Conservation (phyloP, 2,888 invertebrate species). For the Melanotus villosus region DNA sequence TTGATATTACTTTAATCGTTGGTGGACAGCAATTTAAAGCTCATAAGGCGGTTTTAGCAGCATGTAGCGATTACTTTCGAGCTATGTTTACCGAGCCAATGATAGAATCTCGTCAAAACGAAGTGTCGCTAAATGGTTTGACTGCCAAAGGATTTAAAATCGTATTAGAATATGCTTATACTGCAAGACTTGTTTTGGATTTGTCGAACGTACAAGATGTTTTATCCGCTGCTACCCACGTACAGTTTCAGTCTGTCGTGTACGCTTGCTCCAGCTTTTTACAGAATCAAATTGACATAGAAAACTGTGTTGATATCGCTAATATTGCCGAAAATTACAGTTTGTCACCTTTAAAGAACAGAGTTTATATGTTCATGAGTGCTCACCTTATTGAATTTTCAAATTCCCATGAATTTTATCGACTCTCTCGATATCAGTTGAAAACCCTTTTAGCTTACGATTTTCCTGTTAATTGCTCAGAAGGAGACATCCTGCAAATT, state of each 20-base stretch:
- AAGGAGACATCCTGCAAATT: constrained; percentile 73
- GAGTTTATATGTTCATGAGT: constrained; percentile 78
- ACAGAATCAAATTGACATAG: constrained; percentile 76
- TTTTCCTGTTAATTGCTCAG: constrained; percentile 79
- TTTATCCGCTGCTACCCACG: constrained; percentile 78
- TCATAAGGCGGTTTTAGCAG: constrained; percentile 79
- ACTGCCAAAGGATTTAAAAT: constrained; percentile 76
- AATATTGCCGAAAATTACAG: constrained; percentile 80
- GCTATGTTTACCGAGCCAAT: constrained; percentile 84
- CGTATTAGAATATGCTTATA: constrained; percentile 80
- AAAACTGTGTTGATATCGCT: constrained; percentile 81
- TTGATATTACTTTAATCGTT: constrained; percentile 79
- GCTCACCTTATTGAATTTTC: constrained; percentile 75
- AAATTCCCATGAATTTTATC: constrained; percentile 73
- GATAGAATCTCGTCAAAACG: constrained; percentile 76
- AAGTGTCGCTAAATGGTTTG: constrained; percentile 77
- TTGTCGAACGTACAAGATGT: constrained; percentile 78
- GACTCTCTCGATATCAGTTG: constrained; percentile 74
- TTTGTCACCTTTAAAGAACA: constrained; percentile 72
- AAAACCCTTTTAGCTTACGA: constrained; percentile 75
- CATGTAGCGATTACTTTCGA: constrained; percentile 82
- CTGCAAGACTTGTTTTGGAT: constrained; percentile 75
- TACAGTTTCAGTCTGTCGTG: constrained; percentile 76
- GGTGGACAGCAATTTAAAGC: constrained; percentile 77
- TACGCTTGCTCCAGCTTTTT: constrained; percentile 78